Evolutionary conservation across 92 coral and sea anemone genomes (phyloP).

Genomic region (Phenganax stokvisi): DNA sequence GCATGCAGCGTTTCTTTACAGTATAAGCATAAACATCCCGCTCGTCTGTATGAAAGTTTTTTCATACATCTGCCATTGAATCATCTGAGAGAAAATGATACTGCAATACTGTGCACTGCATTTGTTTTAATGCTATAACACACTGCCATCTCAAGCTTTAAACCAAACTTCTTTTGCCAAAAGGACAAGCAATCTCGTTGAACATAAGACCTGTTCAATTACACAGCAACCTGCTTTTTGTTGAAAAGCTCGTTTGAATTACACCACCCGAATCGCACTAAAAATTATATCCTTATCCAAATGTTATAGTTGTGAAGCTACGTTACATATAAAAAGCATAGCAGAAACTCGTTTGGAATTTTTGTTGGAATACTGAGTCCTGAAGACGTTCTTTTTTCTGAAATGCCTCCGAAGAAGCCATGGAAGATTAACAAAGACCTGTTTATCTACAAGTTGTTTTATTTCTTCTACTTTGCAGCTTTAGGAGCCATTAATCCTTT

Average conservation of each 20-base stretch:
- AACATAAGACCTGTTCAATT: constrained; percentile 14
- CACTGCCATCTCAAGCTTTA: no score
- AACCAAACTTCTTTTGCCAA: not conserved
- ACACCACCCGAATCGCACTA: not conserved
- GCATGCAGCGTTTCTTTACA: no score
- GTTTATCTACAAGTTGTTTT: constrained; percentile 80
- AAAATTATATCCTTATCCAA: no score
- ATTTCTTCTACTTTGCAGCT: constrained; percentile 88
- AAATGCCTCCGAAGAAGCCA: constrained; percentile 47
- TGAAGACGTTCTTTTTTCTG: not conserved
- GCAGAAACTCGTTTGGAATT: not conserved
- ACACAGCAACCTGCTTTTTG: constrained; percentile 20
- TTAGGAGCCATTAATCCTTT: constrained; percentile 86
- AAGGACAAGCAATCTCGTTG: constrained; percentile 4
- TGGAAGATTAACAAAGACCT: constrained; percentile 79
- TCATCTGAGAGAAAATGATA: no score
- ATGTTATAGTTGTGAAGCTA: no score
- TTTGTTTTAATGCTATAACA: no score
- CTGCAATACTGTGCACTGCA: no score
- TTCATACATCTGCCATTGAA: no score
- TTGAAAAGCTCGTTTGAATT: constrained; percentile 15
- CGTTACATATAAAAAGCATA: not conserved
- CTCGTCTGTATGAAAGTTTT: no score
- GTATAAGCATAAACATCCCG: no score
- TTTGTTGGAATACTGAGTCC: not conserved